These are phyloP conservation scores for Invenusta paracnida DNA, from an alignment of 2,888 invertebrate genomes.

Conservation along the genomic window DNA sequence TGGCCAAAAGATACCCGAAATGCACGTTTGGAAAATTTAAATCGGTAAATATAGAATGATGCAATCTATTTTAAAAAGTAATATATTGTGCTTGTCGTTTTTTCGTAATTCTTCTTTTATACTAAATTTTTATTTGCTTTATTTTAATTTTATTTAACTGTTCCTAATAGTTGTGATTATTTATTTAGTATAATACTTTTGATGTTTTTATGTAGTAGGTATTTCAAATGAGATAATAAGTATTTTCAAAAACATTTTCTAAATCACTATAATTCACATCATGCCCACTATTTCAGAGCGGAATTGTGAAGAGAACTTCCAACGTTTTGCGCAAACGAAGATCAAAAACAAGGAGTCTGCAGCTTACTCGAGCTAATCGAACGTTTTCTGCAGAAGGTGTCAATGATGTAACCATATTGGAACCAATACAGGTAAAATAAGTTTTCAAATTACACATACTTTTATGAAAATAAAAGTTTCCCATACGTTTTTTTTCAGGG, in stretches of 20 bases:
- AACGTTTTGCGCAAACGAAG: background rate
- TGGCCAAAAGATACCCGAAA: background rate
- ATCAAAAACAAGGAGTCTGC: background rate
- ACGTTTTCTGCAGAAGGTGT: background rate
- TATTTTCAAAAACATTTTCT: background rate
- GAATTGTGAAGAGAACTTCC: background rate
- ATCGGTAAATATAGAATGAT: background rate
- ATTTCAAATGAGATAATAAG: background rate
- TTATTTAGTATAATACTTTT: background rate
- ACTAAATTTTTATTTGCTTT: background rate
- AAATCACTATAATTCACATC: background rate
- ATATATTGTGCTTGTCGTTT: background rate
- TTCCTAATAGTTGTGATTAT: background rate
- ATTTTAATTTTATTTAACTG: background rate
- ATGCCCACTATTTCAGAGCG: background rate
- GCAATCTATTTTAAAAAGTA: background rate
- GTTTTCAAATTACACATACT: background rate
- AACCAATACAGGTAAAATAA: background rate
- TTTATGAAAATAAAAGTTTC: background rate
- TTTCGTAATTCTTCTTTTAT: background rate
- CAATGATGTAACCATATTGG: background rate
- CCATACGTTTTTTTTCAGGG: background rate
- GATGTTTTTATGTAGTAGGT: background rate
- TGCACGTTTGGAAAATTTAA: background rate
- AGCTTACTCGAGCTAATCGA: background rate